A percentile compares a stretch with the other conserved stretches of the same genome.
Conservation (phyloP, 2,113 vertebrate species). For the Clinocottus analis region DNA sequence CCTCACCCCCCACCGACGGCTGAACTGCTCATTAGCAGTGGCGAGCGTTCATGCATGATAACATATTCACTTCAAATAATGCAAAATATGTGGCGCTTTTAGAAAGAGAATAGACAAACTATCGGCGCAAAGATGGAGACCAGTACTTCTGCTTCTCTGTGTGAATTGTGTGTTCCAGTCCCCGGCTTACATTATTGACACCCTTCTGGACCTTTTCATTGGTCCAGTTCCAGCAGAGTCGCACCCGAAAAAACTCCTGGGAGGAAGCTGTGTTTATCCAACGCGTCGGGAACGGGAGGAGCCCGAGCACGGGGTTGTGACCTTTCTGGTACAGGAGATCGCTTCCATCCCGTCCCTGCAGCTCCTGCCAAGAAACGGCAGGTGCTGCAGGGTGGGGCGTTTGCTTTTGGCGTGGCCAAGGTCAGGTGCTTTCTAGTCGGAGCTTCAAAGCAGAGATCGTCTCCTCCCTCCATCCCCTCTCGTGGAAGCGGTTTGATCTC, state of each 20-base stretch:
- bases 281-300: not conserved
- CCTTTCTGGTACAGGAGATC: not conserved
- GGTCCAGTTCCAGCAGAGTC: not conserved
- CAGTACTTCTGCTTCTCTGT: too few species aligned
- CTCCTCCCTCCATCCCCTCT: too few species aligned
- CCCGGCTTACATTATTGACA: not conserved
- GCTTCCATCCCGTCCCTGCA: too few species aligned
- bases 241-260: not conserved
- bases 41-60: too few species aligned
- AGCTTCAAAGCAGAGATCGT: conserved; percentile 29
- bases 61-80: too few species aligned
- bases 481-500: not conserved
- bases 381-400: conserved; percentile 19
- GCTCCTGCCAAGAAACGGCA: conserved; percentile 46
- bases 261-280: not conserved
- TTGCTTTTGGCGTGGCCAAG: conserved; percentile 10
- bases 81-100: too few species aligned
- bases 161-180: not conserved
- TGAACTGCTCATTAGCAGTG: not conserved
- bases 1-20: too few species aligned
- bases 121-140: too few species aligned
- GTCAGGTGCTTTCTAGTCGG: conserved; percentile 1
- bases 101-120: too few species aligned
- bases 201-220: not conserved
- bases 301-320: not conserved